Conservation (phyloP, 2,797 vertebrate species). For the Coreius guichenoti region DNA sequence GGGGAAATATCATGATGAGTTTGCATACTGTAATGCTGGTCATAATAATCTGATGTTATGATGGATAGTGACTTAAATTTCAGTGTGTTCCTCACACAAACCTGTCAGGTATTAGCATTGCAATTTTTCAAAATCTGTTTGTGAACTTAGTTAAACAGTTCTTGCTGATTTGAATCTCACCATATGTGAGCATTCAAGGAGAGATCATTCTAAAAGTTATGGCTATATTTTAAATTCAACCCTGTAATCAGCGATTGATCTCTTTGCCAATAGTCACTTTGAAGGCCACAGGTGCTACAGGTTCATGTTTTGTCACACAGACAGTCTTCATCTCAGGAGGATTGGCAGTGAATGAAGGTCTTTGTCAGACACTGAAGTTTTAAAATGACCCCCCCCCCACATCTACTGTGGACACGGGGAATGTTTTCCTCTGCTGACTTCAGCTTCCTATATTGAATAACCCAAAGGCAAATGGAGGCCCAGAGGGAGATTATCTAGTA, state of each 20-base stretch:
- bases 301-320: conserved; percentile 11
- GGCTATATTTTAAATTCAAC: background rate
- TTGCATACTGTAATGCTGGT: background rate
- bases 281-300: conserved; percentile 4
- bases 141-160: background rate
- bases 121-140: background rate
- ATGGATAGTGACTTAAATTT: background rate
- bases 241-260: background rate
- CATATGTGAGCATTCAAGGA: background rate
- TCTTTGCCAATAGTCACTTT: background rate
- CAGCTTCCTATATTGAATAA: conserved; percentile 33
- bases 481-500: background rate
- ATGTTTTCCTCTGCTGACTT: conserved; percentile 22
- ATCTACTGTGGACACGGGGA: background rate
- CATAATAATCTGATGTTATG: background rate
- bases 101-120: background rate
- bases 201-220: background rate
- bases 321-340: background rate
- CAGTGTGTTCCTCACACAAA: background rate
- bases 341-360: conserved; percentile 19
- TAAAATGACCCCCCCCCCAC: conserved; percentile 1
- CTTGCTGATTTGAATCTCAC: background rate
- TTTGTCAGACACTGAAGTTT: conserved; percentile 22
- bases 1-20: background rate
- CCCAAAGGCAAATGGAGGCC: conserved; percentile 14